Evolutionary conservation across 2,888 invertebrate species (phyloP).

Genomic region (Lamellibrachia satsuma): DNA sequence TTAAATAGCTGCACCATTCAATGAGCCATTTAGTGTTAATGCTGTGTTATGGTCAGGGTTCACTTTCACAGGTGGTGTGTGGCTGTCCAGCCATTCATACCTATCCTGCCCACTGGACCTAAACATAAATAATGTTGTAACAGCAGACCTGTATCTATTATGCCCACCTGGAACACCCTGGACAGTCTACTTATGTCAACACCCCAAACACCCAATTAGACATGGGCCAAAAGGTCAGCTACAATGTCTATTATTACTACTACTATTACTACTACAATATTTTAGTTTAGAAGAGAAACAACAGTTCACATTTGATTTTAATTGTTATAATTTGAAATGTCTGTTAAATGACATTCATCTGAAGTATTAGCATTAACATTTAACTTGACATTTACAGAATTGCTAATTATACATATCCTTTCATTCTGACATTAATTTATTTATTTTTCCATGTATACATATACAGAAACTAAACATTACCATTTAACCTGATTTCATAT

Average conservation of each 20-base stretch:
- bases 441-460: neutral
- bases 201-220: neutral
- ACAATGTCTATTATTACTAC: neutral
- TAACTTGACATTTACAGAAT: neutral
- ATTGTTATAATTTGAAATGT: too few species aligned
- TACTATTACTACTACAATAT: too few species aligned
- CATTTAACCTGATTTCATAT: neutral
- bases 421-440: neutral
- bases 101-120: neutral
- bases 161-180: conserved; percentile 1
- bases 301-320: neutral
- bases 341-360: neutral
- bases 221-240: neutral
- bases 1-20: neutral
- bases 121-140: neutral
- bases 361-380: neutral
- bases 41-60: neutral
- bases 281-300: neutral
- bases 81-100: neutral
- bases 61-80: neutral
- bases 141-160: neutral
- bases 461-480: neutral
- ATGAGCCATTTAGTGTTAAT: neutral
- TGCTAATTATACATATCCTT: neutral
- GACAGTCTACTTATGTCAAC: neutral